Evolutionary conservation across 1,140 invertebrate species (phyloP).

Genomic region (Zaprionus tsacasi): DNA sequence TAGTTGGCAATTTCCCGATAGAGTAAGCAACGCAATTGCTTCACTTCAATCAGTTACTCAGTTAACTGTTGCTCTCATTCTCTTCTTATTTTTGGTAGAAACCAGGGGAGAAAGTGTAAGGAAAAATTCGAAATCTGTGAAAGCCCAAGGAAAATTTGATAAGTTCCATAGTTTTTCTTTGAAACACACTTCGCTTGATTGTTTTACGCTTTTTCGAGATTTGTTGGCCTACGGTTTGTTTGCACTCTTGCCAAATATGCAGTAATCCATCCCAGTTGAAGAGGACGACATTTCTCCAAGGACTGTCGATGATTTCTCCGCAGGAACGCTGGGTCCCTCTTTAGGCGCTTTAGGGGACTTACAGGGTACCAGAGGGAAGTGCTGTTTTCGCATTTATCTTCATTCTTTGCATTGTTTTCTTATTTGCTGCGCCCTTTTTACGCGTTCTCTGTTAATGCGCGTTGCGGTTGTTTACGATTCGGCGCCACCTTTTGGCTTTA

Average conservation of each 20-base stretch:
- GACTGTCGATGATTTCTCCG: neutral
- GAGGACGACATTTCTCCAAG: conserved; percentile 13
- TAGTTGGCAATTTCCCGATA: conserved; percentile 45
- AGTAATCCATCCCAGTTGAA: neutral
- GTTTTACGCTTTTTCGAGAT: conserved; percentile 16
- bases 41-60: neutral
- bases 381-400: conserved; percentile 71
- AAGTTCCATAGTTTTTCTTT: conserved; percentile 5
- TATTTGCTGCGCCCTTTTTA: conserved; percentile 52
- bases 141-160: conserved; percentile 8
- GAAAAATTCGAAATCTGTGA: neutral
- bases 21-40: conserved; percentile 26
- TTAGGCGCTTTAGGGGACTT: conserved; percentile 3
- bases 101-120: neutral
- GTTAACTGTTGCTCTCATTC: conserved; percentile 27
- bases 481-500: conserved; percentile 23
- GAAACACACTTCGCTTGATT: conserved; percentile 4
- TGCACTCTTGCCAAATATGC: neutral
- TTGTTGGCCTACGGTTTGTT: conserved; percentile 22
- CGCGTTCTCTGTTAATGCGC: conserved; percentile 46
- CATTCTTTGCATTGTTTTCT: conserved; percentile 67
- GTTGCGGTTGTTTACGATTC: conserved; percentile 60
- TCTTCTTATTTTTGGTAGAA: conserved; percentile 11
- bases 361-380: neutral
- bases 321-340: neutral